Conservation (phyloP, 2,888 invertebrate genomes). For the Tholera decimalis region DNA sequence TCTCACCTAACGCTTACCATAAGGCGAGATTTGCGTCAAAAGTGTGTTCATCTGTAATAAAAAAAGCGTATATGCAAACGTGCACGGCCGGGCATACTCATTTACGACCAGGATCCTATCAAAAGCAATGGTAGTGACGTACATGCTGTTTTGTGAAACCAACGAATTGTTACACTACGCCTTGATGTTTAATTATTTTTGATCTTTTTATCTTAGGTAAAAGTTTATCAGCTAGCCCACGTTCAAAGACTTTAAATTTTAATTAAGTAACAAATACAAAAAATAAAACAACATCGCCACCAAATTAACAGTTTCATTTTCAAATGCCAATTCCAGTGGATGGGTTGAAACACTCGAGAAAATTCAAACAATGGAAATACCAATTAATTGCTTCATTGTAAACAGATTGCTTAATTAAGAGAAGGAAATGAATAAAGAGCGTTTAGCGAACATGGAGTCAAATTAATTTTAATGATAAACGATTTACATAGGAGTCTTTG, state of each 20-base stretch:
- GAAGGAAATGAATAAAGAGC: constrained; percentile 88
- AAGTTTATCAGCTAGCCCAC: not conserved
- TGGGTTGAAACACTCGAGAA: constrained; percentile 80
- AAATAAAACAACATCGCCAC: constrained; percentile 64
- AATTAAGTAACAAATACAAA: constrained; percentile 59
- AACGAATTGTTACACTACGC: constrained; percentile 3
- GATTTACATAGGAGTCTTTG: constrained; percentile 75
- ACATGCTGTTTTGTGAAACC: no score
- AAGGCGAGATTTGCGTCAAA: no score
- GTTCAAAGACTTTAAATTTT: constrained; percentile 37
- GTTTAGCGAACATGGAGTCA: constrained; percentile 86
- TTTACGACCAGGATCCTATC: not conserved
- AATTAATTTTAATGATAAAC: constrained; percentile 91
- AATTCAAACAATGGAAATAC: constrained; percentile 84
- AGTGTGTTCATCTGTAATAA: no score
- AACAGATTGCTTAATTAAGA: constrained; percentile 91
- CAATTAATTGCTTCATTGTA: constrained; percentile 90
- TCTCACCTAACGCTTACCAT: no score
- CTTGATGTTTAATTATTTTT: constrained; percentile 25
- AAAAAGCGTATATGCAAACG: no score
- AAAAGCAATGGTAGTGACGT: not conserved
- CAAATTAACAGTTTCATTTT: constrained; percentile 74
- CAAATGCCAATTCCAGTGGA: constrained; percentile 73
- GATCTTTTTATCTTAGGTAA: not conserved
- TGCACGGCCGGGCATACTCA: no score